Base-by-base conservation (phyloP, 2,113 vertebrate species). In the Hepsetus odoe region DNA sequence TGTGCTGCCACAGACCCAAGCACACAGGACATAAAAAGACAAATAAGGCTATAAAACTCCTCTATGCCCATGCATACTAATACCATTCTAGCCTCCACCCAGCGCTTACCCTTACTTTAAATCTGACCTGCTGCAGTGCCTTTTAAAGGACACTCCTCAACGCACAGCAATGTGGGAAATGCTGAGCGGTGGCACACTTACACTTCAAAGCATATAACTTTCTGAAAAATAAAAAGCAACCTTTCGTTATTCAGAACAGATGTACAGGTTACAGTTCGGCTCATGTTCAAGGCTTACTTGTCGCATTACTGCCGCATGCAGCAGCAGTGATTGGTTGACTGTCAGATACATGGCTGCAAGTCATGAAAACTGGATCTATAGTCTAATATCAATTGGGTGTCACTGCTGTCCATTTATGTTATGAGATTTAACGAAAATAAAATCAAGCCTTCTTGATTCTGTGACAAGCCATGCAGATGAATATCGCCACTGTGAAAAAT, bases 21-120 rank as follows among this genome's bases (percentile, higher is more conserved):
- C 76, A 81, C 79, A 79, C 76, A 86, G 77, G 80, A 82, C 82
- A 84, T 84, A 84, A 83, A 85, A 81, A 86, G 82, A 86, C 85
- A 84, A 84, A 86, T 86, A 84, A 82, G 79, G 81, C 80, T 67
- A 86, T 84, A 85, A 85, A 87, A 82, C 14, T 46, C 9, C 66
- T 56, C 32, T 80, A 74, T 80, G 77, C 72, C 82, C 49, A 79
- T 80, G 82, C 82, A 87, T 87, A 80, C 82, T 85, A 84, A 85
- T 83, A 55, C 26, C 35, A 58, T n/a, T 70, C 40, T 56, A 49
- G 32, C 35, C 22, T 53, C 70, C 20, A 40, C 56, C 35, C 53
- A 51, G 28, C 46, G 51, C 67, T 81, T 68, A 44, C 64, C 77
- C 76, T 56, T 72, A 51, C 59, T 79, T 72, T 74, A 55, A 72